Evolutionary conservation across 23 tunicate genomes (phyloP).

Genomic region (Halocynthia aurantium): DNA sequence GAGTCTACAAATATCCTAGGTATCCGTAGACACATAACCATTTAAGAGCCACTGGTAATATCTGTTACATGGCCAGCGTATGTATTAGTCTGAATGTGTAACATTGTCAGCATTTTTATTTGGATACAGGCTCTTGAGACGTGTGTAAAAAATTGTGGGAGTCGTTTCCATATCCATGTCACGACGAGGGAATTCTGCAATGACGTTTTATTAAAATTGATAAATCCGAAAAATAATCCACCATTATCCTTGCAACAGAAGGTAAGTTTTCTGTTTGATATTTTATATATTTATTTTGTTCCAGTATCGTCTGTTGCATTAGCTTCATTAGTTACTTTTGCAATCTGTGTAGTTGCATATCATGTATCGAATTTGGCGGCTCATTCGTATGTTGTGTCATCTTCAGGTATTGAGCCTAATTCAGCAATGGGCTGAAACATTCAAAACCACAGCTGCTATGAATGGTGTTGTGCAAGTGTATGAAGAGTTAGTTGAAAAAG

Average conservation of each 20-base stretch:
- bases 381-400: background rate
- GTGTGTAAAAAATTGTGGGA: constrained; percentile 80
- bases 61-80: no score
- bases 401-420: constrained; percentile 53
- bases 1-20: no score
- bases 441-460: constrained; percentile 36
- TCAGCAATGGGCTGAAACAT: constrained; percentile 64
- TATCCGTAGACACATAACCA: no score
- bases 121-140: constrained; percentile 37
- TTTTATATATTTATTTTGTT: no score
- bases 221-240: constrained; percentile 55
- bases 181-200: constrained; percentile 59
- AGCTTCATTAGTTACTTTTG: background rate
- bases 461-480: constrained; percentile 45
- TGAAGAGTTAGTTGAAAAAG: constrained; percentile 51
- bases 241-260: constrained; percentile 56
- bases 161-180: constrained; percentile 46
- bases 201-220: constrained; percentile 47
- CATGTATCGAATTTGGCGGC: background rate
- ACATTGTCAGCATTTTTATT: background rate
- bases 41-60: no score
- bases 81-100: no score
- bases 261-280: background rate
- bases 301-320: background rate
- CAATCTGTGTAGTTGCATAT: background rate